Percentiles rank a stretch among this genome's conserved stretches.
These are phyloP conservation scores for Paraescarpia echinospica DNA, from an alignment of 1,140 invertebrate genomes.

Conservation along the genomic window DNA sequence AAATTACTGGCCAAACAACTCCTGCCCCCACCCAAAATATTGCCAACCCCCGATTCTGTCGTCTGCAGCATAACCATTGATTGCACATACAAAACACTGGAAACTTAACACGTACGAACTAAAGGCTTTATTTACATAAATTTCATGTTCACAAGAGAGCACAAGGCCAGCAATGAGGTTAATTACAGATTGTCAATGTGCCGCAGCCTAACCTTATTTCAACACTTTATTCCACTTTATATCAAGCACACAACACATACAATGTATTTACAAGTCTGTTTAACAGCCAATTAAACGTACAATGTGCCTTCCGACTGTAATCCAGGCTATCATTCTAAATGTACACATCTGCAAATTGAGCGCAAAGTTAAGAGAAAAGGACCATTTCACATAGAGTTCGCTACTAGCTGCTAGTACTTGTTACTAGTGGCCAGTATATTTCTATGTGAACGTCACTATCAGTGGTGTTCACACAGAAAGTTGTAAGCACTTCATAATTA, in stretches of 20 bases:
- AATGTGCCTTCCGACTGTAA: not conserved
- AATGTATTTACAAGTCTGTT: constrained; percentile 6
- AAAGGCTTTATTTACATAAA: constrained; percentile 6
- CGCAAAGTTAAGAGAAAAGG: not conserved
- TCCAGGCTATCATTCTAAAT: not conserved
- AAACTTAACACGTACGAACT: not conserved
- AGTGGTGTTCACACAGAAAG: no score
- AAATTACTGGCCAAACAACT: no score
- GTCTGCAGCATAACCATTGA: not conserved
- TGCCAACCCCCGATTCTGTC: no score
- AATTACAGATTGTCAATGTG: not conserved
- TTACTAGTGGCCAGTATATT: no score
- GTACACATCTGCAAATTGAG: not conserved
- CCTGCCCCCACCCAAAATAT: no score
- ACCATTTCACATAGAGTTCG: no score
- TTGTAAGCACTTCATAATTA: no score
- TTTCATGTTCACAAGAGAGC: not conserved
- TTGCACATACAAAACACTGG: not conserved
- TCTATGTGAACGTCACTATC: no score
- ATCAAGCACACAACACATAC: not conserved
- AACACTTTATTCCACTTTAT: not conserved
- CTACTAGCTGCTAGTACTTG: no score
- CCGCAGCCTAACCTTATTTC: not conserved
- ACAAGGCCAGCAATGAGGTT: not conserved
- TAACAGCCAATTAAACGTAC: not conserved